Evolutionary conservation across 1,140 invertebrate genomes (phyloP), one percentile per base, ranked within the genome.

Genomic region (Leptoteleia sp.): DNA sequence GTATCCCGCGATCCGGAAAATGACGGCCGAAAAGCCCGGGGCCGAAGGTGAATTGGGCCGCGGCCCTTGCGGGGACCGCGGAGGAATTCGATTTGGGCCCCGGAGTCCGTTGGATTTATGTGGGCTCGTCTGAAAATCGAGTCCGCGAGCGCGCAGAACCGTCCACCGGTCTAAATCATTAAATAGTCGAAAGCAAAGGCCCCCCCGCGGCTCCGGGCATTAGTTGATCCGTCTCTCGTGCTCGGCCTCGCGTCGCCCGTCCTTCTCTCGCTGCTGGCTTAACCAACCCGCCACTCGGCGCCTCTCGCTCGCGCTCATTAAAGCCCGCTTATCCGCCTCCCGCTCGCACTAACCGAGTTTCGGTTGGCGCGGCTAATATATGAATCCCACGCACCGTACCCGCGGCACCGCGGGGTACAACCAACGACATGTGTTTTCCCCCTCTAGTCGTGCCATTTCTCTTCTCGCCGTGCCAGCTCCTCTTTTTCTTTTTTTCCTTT

Each of bases 351-450:
- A 76, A 67, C 72, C 68, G 57, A 80, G 43, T 81, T 76, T 83
- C 68, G 76, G 78, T 64, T 78, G 40, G 72, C 64, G 64, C 76
- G 72, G 62, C 65, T 82, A 82, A 84, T 84, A 81, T 81, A 89
- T 86, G 87, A 89, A 88, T 88, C 87, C 86, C 85, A 89, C 87
- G 88, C 86, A 89, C 84, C 83, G 85, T 86, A 86, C 81, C 82
- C 82, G 82, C 76, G 80, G 83, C 87, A 83, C 88, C 72, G 76
- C 87, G 88, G 88, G 88, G 80, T 85, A 89, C 84, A 83, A 68
- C 83, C 81, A 89, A 83, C 88, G 88, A 89, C 88, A 89, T 89
- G 86, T 89, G 88, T 89, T 89, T 84, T 83, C 80, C 82, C 82
- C 76, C 73, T 72, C 65, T 71, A 73, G 71, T 50, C 54, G 75